Base-by-base conservation (phyloP, 2,888 invertebrate genomes). In the Acrocyrtus sp. region DNA sequence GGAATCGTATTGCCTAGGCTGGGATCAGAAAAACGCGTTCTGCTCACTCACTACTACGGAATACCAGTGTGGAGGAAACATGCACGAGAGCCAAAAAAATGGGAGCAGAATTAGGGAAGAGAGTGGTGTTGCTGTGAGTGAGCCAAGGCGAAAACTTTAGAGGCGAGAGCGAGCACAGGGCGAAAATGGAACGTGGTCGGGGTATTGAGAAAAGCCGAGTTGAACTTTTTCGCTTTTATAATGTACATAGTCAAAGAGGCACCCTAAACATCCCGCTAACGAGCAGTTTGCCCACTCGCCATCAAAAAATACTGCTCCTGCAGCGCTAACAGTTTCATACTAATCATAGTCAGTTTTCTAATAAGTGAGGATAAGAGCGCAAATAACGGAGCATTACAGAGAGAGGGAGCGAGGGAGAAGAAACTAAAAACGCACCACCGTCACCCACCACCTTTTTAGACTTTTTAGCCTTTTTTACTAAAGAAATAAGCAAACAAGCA, bases 121-220 rank as follows among this genome's bases (percentile, higher is more conserved):
- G n/a, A n/a, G n/a, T n/a, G n/a, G n/a, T n/a, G 5, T 21, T n/a
- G 19, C 48, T 15, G 22, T 4, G 22, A 15, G 15, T 48, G 48
- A 10, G 22, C 21, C 5, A 48, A 24, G 17, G n/a, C n/a, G 43
- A 47, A 47, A 69, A 47, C 17, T 61, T 54, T 24, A 48, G 12
- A 56, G 61, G 53, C 61, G 34, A 34, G 47, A 56, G 41, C 54
- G 41, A 58, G 43, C n/a, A n/a, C 34, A 58, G 67, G 68, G 68
- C 68, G 43, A 60, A 57, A 66, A 53, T 68, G 58, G 68, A 68
- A 60, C 68, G 34, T 17, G 8, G 29, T n/a, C n/a, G n/a, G n/a
- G n/a, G n/a, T n/a, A n/a, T n/a, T n/a, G n/a, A n/a, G n/a, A n/a
- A n/a, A n/a, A n/a, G n/a, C n/a, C n/a, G n/a, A n/a, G n/a, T n/a